Base-by-base conservation (phyloP, 1,140 invertebrate genomes). In the Pseudomyrmex dendroicus region DNA sequence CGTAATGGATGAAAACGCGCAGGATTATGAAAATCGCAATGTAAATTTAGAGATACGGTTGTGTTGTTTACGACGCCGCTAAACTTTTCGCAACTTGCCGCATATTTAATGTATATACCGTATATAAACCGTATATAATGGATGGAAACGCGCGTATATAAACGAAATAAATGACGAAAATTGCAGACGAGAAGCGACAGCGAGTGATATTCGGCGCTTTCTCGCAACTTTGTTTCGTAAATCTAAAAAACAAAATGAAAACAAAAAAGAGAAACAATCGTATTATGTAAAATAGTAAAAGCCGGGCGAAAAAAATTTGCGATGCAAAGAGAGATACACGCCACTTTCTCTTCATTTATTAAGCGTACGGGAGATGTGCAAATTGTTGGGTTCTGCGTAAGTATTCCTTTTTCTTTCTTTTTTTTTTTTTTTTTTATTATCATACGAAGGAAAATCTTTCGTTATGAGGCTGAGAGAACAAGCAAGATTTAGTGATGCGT, bases 291-390 rank as follows among this genome's bases (percentile, higher is more conserved):
- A 80, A n/a, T 48, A 17, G 66, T 80, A 80, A 72, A 72, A 35
- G 54, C 44, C 35, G 5, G 44, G n/a, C 12, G 15, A 35, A n/a
- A 5, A 5, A 44, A 63, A 82, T 82, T 76, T 62, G 70, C 64
- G 35, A 80, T 80, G 76, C 67, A 59, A 72, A 68, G 46, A 35
- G 35, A 35, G 35, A 35, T 35, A 50, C 12, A 52, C 54, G 76
- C 44, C 61, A 48, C 76, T 80, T 80, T 80, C 76, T 80, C 76
- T 50, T 80, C 44, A 59, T 72, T 80, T 56, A 70, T 78, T 78
- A 78, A 35, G 66, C 44, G 25, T 70, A 44, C 25, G 54, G 66
- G 66, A 54, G 56, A 66, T 44, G 61, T 52, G 25, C 56, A 25
- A 80, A 59, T 80, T n/a, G 66, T 48, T 46, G 63, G 15, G 35